Evolutionary conservation across 2,888 invertebrate genomes (phyloP), one percentile per base, ranked within the genome.

Genomic region (Notocelia uddmanniana): DNA sequence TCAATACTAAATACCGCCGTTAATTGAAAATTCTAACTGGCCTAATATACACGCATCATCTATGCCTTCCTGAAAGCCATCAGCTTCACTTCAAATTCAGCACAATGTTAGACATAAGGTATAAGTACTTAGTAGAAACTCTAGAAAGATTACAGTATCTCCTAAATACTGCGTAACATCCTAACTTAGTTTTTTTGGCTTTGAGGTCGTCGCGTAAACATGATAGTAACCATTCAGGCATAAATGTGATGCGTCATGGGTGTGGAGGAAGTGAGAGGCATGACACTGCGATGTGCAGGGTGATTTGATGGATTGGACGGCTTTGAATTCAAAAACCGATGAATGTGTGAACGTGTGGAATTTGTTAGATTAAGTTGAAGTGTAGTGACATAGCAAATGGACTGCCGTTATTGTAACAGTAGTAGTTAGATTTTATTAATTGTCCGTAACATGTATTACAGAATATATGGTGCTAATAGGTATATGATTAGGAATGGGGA

Each of bases 251-350:
- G 59, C 41, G 71, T 71, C 66, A 71, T 55, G 31, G 71, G 60
- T 54, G 66, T 55, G 31, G 26, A 67, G 71, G 71, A 71, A 71
- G 71, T 66, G 59, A 71, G 71, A 71, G 71, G 71, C 54, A 67
- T 71, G 71, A 71, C 66, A 45, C 41, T 63, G 71, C 71, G 59
- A 54, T 59, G 66, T 31, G 58, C 64, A 59, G 66, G 66, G 45
- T 63, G 63, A 31, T 52, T 52, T 60, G 71, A 71, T 71, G 71
- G 45, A 67, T 60, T 59, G 23, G 21, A 21, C 34, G 52, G 54
- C 41, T 55, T 41, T 34, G 55, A 64, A 54, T 64, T 50, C 63
- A 69, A 62, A 63, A 34, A 45, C 11, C 52, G 37, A 63, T 63
- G 52, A 52, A 64, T 64, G 37, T 31, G 52, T 63, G 2, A 64